A percentile compares a stretch with the other conserved stretches of the same genome.
Evolutionary conservation across 1,140 invertebrate species (phyloP).

Genomic region (Trachymyrmex cornetzi): DNA sequence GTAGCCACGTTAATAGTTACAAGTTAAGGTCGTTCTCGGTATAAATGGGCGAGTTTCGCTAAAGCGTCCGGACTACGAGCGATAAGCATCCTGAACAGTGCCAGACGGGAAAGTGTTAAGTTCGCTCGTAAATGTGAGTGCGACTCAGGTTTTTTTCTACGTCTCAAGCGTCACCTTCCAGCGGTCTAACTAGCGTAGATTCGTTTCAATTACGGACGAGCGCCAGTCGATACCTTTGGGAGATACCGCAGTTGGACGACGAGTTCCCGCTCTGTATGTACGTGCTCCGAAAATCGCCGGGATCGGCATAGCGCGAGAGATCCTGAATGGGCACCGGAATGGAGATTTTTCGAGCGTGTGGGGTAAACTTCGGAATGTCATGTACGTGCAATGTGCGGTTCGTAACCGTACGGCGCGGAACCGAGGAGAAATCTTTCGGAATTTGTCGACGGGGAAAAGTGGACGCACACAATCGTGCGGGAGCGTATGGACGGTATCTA

Average conservation of each 20-base stretch:
- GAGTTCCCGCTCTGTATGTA: not conserved
- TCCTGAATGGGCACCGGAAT: not conserved
- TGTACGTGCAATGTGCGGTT: not conserved
- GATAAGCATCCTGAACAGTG: conserved; percentile 28
- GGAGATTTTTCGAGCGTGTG: conserved; percentile 45
- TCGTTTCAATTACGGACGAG: conserved; percentile 53
- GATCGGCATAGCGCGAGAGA: conserved; percentile 13
- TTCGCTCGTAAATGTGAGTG: conserved; percentile 50
- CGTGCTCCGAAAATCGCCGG: conserved; percentile 39
- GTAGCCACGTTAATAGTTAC: conserved; percentile 42
- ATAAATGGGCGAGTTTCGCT: conserved; percentile 24
- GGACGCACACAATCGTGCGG: conserved; percentile 38
- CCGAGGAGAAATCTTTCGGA: conserved; percentile 41
- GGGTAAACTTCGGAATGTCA: conserved; percentile 25
- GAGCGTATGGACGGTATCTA: conserved; percentile 63
- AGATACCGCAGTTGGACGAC: conserved; percentile 6
- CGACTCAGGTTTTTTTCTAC: conserved; percentile 23
- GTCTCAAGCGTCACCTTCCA: conserved; percentile 21
- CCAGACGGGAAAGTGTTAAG: conserved; percentile 45
- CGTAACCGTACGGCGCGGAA: not conserved
- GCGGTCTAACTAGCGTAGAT: conserved; percentile 39
- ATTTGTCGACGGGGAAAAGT: conserved; percentile 57
- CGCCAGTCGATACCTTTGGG: conserved; percentile 8
- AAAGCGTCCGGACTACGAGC: conserved; percentile 35
- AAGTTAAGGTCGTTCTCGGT: conserved; percentile 44